Base-by-base conservation (phyloP, 2,888 invertebrate genomes). In the Lathronympha strigana region DNA sequence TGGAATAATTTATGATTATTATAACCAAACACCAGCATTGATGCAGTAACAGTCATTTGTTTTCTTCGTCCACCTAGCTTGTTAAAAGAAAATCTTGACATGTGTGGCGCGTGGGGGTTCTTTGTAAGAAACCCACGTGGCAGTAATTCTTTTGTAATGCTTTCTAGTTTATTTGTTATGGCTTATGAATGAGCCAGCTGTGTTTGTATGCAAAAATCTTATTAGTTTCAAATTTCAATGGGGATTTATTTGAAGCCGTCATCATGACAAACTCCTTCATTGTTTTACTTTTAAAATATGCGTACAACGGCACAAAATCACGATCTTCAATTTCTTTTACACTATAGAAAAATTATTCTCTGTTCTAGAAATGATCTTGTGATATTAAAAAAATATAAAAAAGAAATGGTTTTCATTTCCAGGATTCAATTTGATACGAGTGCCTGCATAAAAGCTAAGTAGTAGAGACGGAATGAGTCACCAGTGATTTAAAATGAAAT, bases 401-500 rank as follows among this genome's bases (percentile, higher is more conserved):
- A 66, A 50, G 55, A 61, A 55, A 62, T 57, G 66, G 73, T 73
- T 54, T 66, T 66, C 66, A 60, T 66, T 53, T 66, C 68, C 71
- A 72, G 74, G 73, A 76, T 76, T 76, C 77, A 76, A 79, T 81
- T 79, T 71, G 72, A 76, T 71, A 69, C 69, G 75, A 79, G 74
- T 73, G 76, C 70, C 78, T 78, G 79, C 76, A 81, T 82, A 82
- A 82, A 84, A 82, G 61, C 66, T 66, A 82, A 76, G 76, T 75
- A 78, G 78, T 73, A 75, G 76, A 76, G 78, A 80, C 72, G 74
- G 76, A 87, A 87, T 86, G 86, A 87, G 86, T 87, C 87, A 87
- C 86, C 80, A 82, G 79, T 81, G 81, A 85, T 85, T 87, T 84
- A 77, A 85, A 85, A 85, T 80, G 77, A 81, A 84, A 86, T 84